Evolutionary conservation across 2,797 vertebrate genomes (phyloP).

Genomic region (Phataginus tetradactyla): DNA sequence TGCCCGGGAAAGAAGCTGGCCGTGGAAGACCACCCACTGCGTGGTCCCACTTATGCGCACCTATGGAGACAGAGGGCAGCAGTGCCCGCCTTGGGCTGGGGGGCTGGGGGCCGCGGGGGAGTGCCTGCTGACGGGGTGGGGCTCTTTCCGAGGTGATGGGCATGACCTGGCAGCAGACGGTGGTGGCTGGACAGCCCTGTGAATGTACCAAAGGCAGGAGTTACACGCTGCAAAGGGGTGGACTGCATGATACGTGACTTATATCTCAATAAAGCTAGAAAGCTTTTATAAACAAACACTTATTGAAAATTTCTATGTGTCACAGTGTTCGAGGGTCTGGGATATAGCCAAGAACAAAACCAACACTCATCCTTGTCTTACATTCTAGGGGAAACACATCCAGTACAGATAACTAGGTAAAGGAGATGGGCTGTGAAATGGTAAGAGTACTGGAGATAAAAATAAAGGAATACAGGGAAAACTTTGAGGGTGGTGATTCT

Average conservation of each 20-base stretch:
- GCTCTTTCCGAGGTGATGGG: not conserved
- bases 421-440: rapidly evolving
- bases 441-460: not conserved
- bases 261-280: not conserved
- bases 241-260: not conserved
- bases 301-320: not conserved
- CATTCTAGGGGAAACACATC: not conserved
- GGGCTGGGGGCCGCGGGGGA: rapidly evolving
- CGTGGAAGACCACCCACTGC: rapidly evolving
- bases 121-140: not conserved
- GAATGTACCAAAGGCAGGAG: not conserved
- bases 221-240: not conserved
- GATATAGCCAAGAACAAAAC: not conserved
- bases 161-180: not conserved
- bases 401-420: no score
- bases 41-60: rapidly evolving
- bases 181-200: no score
- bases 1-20: not conserved
- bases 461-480: no score
- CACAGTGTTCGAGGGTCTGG: not conserved
- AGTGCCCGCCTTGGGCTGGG: not conserved
- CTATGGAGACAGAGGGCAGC: rapidly evolving
- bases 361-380: not conserved
- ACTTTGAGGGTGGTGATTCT: not conserved
- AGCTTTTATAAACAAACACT: not conserved